These are phyloP conservation scores for Hipparchia sbordonii DNA, from an alignment of 2,888 invertebrate genomes.

Conservation along the genomic window DNA sequence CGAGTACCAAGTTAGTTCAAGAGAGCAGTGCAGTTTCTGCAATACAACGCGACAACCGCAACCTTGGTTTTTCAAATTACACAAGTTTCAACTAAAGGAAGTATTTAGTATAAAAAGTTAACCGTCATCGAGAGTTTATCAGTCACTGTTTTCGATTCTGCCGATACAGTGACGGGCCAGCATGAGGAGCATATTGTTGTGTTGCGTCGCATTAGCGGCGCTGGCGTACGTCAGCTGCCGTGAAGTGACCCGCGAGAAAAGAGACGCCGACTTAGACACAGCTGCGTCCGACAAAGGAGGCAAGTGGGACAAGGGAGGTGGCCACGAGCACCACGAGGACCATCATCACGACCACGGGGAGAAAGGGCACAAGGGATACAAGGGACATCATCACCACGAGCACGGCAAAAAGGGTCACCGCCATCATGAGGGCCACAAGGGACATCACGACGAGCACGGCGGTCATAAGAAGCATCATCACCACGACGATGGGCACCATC, in stretches of 20 bases:
- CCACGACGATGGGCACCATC: constrained; percentile 86
- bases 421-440: constrained; percentile 86
- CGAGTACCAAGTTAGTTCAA: constrained; percentile 23
- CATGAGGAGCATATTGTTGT: constrained; percentile 69
- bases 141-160: constrained; percentile 62
- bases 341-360: constrained; percentile 87
- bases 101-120: constrained; percentile 74
- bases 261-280: constrained; percentile 79
- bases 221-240: constrained; percentile 80
- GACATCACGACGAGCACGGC: constrained; percentile 84
- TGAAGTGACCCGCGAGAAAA: constrained; percentile 73
- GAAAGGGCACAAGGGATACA: constrained; percentile 89
- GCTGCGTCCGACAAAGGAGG: constrained; percentile 77
- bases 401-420: constrained; percentile 89
- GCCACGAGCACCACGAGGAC: constrained; percentile 85
- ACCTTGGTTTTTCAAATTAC: constrained; percentile 75
- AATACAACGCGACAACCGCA: constrained; percentile 58
- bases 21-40: constrained; percentile 31
- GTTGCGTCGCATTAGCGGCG: constrained; percentile 75
- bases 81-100: constrained; percentile 69
- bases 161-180: constrained; percentile 54
- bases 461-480: constrained; percentile 86
- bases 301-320: constrained; percentile 84
- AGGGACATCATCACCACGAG: constrained; percentile 84
- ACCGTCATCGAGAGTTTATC: constrained; percentile 56